Conservation (phyloP, 2,797 vertebrate species). For the Pyrocephalus nanus region DNA sequence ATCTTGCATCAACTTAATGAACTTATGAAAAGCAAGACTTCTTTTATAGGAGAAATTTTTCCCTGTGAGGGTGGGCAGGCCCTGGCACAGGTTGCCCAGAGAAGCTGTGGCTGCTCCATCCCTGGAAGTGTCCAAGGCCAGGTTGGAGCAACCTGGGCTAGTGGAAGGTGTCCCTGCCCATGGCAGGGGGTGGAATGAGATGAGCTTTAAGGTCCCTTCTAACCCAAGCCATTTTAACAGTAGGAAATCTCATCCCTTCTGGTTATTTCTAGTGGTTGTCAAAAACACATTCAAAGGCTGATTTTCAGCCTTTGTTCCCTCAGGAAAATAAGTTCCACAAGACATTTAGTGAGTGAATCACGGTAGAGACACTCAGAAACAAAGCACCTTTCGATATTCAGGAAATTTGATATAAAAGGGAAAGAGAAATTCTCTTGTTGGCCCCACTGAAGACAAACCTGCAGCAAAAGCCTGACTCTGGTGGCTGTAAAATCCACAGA, state of each 20-base stretch:
- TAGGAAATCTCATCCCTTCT: neutral
- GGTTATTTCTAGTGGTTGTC: neutral
- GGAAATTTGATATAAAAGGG: neutral
- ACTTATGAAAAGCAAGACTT: neutral
- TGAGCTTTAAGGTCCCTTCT: neutral
- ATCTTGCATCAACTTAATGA: neutral
- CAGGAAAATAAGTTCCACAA: neutral
- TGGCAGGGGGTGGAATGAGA: fast-evolving
- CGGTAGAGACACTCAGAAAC: fast-evolving
- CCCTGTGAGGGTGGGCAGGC: fast-evolving
- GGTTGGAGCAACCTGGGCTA: neutral
- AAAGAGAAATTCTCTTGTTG: neutral
- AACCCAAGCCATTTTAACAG: neutral
- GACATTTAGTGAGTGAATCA: fast-evolving
- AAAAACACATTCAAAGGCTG: neutral
- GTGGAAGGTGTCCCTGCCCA: neutral
- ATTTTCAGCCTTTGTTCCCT: neutral
- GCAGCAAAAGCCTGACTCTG: neutral
- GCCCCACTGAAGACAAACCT: neutral
- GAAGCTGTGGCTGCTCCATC: neutral
- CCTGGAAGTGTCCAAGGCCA: neutral
- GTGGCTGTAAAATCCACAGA: neutral
- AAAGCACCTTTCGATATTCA: neutral
- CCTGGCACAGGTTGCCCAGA: neutral
- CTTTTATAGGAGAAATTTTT: neutral